Base-by-base conservation (phyloP, 2,797 vertebrate species). In the Rhinophrynus dorsalis region DNA sequence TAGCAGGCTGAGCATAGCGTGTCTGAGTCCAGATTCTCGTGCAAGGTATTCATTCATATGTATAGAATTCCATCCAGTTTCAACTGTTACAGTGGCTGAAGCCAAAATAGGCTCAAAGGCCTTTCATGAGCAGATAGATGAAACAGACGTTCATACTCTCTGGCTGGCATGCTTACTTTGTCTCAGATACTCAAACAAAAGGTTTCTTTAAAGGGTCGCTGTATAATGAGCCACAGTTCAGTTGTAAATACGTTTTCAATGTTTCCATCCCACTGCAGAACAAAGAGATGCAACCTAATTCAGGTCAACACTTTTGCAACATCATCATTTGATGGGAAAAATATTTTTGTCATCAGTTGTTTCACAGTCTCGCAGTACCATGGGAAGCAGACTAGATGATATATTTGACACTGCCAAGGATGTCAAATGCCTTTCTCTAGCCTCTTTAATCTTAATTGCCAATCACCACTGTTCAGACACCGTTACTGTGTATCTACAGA, bases 251-350 rank as follows among this genome's bases (percentile, higher is more conserved):
- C 78, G 82, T 83, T 86, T 83, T 80, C 82, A 81, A 63, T 81
- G 81, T 91, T 93, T 92, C 87, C 76, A 35, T 90, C 79, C 85
- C 82, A 84, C 68, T 84, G 83, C 80, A 83, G 83, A 86, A 93
- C 87, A 92, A 93, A 92, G 70, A 82, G 29, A 70, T 85, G 51
- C 77, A 68, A 76, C 84, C 79, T 76, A 91, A 87, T 92, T 92
- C 79, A 77, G 91, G 91, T 88, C 90, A 93, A 80, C 78, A 75
- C 79, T 83, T n/a, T 81, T 77, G 74, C 75, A 82, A 72, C 75
- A 77, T 77, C 81, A 84, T 79, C 77, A 80, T 84, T 83, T 80
- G 77, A 79, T 80, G 78, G 84, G 79, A 82, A 87, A 86, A 90
- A 89, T 82, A 37, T 76, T 87, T 83, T 79, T 81, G 79, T 83